Conservation (phyloP, 2,888 invertebrate genomes). For the Latheticus oryzae region DNA sequence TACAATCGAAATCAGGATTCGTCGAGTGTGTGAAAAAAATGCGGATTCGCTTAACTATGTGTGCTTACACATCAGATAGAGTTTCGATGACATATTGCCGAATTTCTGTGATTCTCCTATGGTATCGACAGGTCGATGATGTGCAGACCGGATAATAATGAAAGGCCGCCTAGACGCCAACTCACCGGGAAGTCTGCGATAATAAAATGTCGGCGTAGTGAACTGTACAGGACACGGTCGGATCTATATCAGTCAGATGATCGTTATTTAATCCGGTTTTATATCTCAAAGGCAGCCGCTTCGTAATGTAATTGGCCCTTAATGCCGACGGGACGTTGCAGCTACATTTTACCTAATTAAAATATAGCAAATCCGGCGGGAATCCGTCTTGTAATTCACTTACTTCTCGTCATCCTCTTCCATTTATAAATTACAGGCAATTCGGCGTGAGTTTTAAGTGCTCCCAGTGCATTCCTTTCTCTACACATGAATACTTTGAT, state of each 20-base stretch:
- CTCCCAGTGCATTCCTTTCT: slow-evolving; percentile 37
- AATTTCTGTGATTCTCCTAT: slow-evolving; percentile 39
- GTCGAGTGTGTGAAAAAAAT: neutral
- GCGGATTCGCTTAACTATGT: neutral
- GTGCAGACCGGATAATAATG: slow-evolving; percentile 28
- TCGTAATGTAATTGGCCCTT: slow-evolving; percentile 44
- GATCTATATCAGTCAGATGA: slow-evolving; percentile 41
- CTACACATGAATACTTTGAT: slow-evolving; percentile 36
- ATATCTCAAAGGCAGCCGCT: slow-evolving; percentile 44
- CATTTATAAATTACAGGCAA: slow-evolving; percentile 54
- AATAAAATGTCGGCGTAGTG: slow-evolving; percentile 28
- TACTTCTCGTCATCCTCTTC: slow-evolving; percentile 52
- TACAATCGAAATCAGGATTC: too few species aligned
- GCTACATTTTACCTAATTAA: slow-evolving; percentile 50
- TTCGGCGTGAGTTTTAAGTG: slow-evolving; percentile 51
- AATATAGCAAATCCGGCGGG: slow-evolving; percentile 55
- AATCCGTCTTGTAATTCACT: slow-evolving; percentile 56
- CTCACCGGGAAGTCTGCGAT: slow-evolving; percentile 31
- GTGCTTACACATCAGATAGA: slow-evolving; percentile 1
- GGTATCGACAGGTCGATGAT: slow-evolving; percentile 33
- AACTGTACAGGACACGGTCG: slow-evolving; percentile 32
- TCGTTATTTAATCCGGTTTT: slow-evolving; percentile 45
- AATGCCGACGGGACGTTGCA: slow-evolving; percentile 41
- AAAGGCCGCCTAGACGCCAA: slow-evolving; percentile 7
- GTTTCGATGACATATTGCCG: slow-evolving; percentile 32